Percentiles rank a stretch among this genome's conserved stretches.
These are phyloP conservation scores for Calonectris borealis DNA, from an alignment of 2,113 vertebrate genomes.

Conservation along the genomic window DNA sequence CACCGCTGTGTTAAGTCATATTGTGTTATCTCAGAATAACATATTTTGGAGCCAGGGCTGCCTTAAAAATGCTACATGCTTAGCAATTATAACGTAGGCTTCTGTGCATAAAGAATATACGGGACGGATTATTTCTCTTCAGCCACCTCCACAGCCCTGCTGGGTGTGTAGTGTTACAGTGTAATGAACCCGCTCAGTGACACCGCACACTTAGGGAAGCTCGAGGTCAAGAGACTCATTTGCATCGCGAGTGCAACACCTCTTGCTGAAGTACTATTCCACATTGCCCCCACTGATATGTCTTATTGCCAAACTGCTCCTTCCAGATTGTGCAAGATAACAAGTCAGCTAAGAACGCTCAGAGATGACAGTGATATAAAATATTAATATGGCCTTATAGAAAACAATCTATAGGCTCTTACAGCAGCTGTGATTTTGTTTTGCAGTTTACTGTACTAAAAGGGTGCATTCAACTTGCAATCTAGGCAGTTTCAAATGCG, in stretches of 20 bases:
- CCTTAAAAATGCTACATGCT: not conserved
- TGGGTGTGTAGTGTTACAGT: not conserved
- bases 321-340: not conserved
- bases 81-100: not conserved
- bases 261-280: slow-evolving; percentile 2
- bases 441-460: slow-evolving; percentile 8
- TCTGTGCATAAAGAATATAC: not conserved
- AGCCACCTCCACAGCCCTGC: not conserved
- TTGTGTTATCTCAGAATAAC: slow-evolving; percentile 48
- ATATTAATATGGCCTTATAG: slow-evolving; percentile 43
- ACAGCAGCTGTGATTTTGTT: slow-evolving; percentile 19
- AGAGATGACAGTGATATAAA: slow-evolving; percentile 50
- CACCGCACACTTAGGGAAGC: not conserved
- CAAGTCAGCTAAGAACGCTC: not conserved
- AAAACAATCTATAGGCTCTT: slow-evolving; percentile 21
- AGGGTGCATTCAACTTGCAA: not conserved
- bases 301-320: not conserved
- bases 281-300: not conserved
- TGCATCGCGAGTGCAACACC: not conserved
- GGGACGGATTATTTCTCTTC: not conserved
- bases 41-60: not conserved
- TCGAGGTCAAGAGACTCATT: slow-evolving; percentile 55
- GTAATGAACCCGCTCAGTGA: not conserved
- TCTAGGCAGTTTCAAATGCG: not conserved
- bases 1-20: slow-evolving; percentile 15